These are phyloP conservation scores for Ardeotis arabs DNA, from an alignment of 2,113 vertebrate species.

Conservation along the genomic window DNA sequence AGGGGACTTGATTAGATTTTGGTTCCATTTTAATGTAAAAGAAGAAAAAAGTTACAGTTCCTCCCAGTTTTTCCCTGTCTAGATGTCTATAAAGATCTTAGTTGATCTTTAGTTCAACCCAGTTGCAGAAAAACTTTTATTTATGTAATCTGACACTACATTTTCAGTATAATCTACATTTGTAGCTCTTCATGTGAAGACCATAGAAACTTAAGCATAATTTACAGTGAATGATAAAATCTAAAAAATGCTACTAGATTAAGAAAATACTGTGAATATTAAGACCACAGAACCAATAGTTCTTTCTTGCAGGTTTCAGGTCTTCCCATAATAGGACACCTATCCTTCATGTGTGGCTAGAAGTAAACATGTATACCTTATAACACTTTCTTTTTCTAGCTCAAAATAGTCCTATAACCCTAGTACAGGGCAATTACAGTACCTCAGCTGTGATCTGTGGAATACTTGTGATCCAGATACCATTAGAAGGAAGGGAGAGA, in stretches of 20 bases:
- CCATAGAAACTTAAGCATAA: background rate
- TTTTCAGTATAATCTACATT: background rate
- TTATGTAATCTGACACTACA: background rate
- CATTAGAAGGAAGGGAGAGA: background rate
- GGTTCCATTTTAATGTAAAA: background rate
- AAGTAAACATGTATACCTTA: background rate
- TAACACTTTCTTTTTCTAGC: background rate
- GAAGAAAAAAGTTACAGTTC: background rate
- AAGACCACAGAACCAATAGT: background rate
- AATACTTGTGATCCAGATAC: background rate
- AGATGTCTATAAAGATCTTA: background rate
- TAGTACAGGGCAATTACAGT: background rate
- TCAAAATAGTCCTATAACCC: background rate
- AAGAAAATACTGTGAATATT: background rate
- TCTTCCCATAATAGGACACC: background rate
- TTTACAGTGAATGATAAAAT: background rate
- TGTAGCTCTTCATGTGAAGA: background rate
- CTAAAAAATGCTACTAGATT: background rate
- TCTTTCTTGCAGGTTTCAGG: background rate
- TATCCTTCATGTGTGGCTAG: background rate
- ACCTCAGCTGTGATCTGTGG: background rate
- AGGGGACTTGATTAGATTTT: background rate
- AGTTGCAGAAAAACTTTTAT: background rate
- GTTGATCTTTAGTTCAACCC: background rate
- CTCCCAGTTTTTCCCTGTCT: background rate